Percentiles rank a stretch among this genome's conserved stretches.
These are phyloP conservation scores for Clarias pachynema DNA, from an alignment of 2,797 vertebrate species.

Conservation along the genomic window DNA sequence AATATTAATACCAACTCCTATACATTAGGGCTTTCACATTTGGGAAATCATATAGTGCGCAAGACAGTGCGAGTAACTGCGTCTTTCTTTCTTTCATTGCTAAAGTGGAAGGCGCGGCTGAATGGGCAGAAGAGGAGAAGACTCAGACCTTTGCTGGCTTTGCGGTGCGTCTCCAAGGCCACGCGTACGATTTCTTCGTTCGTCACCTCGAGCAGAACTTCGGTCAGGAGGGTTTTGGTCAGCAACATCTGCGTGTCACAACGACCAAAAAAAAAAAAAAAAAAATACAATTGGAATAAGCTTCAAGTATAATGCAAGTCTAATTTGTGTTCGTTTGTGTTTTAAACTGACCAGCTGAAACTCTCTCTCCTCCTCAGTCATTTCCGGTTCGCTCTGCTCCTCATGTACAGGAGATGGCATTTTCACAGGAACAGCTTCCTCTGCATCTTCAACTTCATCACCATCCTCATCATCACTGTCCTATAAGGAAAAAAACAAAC, in stretches of 20 bases:
- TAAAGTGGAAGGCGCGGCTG: constrained; percentile 63
- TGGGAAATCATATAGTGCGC: constrained; percentile 26
- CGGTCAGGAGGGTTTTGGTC: constrained; percentile 96
- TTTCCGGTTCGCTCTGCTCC: constrained; percentile 92
- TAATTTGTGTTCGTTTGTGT: neutral
- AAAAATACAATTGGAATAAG: neutral
- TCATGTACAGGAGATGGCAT: constrained; percentile 90
- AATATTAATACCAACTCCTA: constrained; percentile 34
- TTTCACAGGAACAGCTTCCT: constrained; percentile 71
- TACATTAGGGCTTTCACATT: constrained; percentile 6
- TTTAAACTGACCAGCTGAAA: constrained; percentile 88
- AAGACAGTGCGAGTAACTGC: constrained; percentile 44
- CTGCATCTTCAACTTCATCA: constrained; percentile 80
- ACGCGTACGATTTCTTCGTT: constrained; percentile 95
- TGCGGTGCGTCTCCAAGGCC: constrained; percentile 92
- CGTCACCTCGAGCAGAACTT: constrained; percentile 96
- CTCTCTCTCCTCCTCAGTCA: constrained; percentile 96
- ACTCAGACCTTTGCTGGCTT: constrained; percentile 96
- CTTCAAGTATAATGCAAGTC: neutral
- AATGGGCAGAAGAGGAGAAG: constrained; percentile 58
- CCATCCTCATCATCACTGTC: constrained; percentile 88
- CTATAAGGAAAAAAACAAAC: constrained; percentile 60
- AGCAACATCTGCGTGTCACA: constrained; percentile 83
- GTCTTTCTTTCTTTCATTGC: constrained; percentile 57
- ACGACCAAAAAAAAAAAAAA: too few species aligned